Conservation (phyloP, 2,888 invertebrate genomes). For the Urechis unicinctus region DNA sequence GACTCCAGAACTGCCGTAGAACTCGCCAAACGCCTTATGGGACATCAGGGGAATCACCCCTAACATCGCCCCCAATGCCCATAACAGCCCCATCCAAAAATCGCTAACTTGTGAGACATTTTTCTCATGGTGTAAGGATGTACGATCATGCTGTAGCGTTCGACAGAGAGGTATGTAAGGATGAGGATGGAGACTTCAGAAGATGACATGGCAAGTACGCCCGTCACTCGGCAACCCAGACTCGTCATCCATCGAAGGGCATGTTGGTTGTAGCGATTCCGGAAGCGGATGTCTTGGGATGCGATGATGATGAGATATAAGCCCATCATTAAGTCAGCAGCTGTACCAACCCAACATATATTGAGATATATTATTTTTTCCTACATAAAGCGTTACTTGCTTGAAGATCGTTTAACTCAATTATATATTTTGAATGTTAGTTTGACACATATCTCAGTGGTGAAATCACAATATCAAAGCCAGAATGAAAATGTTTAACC, state of each 20-base stretch:
- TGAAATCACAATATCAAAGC: too few species aligned
- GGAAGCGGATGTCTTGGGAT: conserved; percentile 12
- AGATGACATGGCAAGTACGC: conserved; percentile 62
- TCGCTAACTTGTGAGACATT: conserved; percentile 50
- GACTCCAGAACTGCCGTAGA: conserved; percentile 62
- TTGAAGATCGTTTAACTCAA: too few species aligned
- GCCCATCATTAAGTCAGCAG: conserved; percentile 21
- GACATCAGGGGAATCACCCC: conserved; percentile 62
- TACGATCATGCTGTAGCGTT: conserved; percentile 54
- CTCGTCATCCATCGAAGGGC: conserved; percentile 64
- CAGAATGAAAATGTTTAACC: too few species aligned
- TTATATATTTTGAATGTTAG: too few species aligned
- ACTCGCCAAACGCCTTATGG: conserved; percentile 33
- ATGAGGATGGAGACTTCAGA: conserved; percentile 64
- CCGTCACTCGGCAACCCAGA: conserved; percentile 60
- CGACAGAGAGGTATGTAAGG: conserved; percentile 65
- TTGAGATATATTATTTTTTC: too few species aligned
- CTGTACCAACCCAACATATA: conserved; percentile 6
- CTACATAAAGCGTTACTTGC: too few species aligned
- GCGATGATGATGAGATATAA: conserved; percentile 19
- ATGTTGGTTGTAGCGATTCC: conserved; percentile 48
- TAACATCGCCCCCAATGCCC: conserved; percentile 54
- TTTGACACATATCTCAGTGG: too few species aligned
- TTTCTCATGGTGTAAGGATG: conserved; percentile 10
- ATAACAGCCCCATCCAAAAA: not conserved